Evolutionary conservation across 2,113 vertebrate species (phyloP).

Genomic region (Archilochus colubris): DNA sequence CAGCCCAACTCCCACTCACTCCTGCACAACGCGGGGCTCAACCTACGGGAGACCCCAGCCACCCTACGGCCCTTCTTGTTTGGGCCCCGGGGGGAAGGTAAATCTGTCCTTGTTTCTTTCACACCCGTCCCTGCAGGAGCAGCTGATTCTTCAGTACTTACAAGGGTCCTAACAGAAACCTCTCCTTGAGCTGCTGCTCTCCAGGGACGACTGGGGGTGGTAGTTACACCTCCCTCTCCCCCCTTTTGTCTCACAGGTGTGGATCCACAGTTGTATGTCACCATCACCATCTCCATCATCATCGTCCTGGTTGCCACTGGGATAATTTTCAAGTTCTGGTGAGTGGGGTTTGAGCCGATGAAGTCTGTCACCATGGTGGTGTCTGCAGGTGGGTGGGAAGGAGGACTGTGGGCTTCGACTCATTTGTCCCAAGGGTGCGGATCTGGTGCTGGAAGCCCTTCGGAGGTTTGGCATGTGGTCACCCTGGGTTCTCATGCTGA

Average conservation of each 20-base stretch:
- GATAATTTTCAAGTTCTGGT: constrained; percentile 87
- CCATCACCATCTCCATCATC: constrained; percentile 83
- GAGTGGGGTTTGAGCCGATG: constrained; percentile 15
- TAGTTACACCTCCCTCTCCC: not conserved
- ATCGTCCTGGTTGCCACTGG: constrained; percentile 81
- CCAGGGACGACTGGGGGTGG: fast-evolving
- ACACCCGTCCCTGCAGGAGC: not conserved
- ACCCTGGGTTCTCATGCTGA: fast-evolving
- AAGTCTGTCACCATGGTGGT: fast-evolving
- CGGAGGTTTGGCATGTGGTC: not conserved
- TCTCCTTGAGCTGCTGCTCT: not conserved
- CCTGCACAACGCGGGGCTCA: constrained; percentile 75
- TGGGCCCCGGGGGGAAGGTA: constrained; percentile 80
- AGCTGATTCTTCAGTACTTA: not conserved
- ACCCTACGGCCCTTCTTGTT: constrained; percentile 81
- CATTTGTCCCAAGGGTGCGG: fast-evolving
- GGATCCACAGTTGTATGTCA: constrained; percentile 83
- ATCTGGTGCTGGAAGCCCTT: not conserved
- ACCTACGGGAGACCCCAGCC: constrained; percentile 77
- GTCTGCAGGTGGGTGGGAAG: not conserved
- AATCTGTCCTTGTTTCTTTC: not conserved
- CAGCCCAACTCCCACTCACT: constrained; percentile 81
- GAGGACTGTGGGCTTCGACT: not conserved
- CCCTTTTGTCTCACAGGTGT: constrained; percentile 68
- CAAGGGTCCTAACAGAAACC: not conserved